Conservation (phyloP, 2,113 vertebrate genomes). For the Hippocampus guttulatus region DNA sequence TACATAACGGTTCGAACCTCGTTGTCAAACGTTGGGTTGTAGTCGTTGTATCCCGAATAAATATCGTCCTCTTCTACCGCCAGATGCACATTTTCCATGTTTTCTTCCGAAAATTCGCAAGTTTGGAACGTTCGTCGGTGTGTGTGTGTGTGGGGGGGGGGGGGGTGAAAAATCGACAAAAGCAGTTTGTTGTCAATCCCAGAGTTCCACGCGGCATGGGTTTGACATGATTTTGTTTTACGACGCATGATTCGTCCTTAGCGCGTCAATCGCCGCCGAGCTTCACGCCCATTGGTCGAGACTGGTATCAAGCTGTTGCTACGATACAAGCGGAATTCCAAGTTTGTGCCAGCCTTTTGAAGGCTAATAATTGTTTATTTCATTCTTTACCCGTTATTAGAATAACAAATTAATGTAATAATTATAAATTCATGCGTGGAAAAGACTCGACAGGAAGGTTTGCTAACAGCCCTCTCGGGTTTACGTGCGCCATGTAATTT, state of each 20-base stretch:
- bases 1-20: slow-evolving; percentile 73
- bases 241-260: slow-evolving; percentile 35
- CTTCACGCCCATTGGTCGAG: slow-evolving; percentile 36
- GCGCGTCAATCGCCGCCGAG: slow-evolving; percentile 6
- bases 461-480: neutral
- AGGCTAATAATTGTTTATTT: accelerated
- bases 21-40: slow-evolving; percentile 88
- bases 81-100: slow-evolving; percentile 87
- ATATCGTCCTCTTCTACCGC: slow-evolving; percentile 87
- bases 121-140: neutral
- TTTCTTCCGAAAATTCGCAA: accelerated
- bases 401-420: neutral
- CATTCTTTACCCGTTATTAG: neutral
- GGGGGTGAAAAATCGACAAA: neutral
- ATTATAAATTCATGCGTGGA: neutral
- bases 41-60: slow-evolving; percentile 97
- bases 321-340: slow-evolving; percentile 47
- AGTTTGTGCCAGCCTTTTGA: neutral
- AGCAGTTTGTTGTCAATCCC: slow-evolving; percentile 51
- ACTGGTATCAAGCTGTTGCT: slow-evolving; percentile 48
- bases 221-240: accelerated
- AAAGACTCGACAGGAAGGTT: neutral
- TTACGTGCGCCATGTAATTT: neutral
- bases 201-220: slow-evolving; percentile 40
- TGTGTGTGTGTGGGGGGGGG: too few relatives aligned